Evolutionary conservation across 2,797 vertebrate genomes (phyloP), one percentile per base, ranked within the genome.

Genomic region (Girardinus metallicus): DNA sequence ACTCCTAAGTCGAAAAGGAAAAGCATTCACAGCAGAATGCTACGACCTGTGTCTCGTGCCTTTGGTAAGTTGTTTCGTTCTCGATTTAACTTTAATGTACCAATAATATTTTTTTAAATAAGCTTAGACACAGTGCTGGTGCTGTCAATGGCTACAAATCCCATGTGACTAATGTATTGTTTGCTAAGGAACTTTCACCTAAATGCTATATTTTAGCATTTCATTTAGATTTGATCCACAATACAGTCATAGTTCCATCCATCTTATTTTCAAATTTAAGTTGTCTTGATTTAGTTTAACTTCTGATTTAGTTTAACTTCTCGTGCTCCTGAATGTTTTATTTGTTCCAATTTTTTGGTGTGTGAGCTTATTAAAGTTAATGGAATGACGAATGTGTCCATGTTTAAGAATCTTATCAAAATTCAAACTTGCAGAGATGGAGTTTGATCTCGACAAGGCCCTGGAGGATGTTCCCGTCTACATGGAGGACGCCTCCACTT

Each of bases 1-100:
- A 99, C 98, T 78, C 98, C 98, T 46, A 99, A 98, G 93, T 97
- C 98, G 81, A 99, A 99, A 93, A 96, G 98, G 93, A 99, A 99
- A 95, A 99, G 98, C 84, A 99, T 99, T 92, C 98, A 99, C 85
- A 99, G 97, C 91, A 95, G 98, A 94, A 99, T 99, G 98, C 95
- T 99, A 26, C 96, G 98, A n/a, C 98, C 98, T 0, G 98, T 99
- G 29, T 99, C 98, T 85, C 97, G 98, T 91, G 98, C 98, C 78
- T 99, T 99, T 78, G 98, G 98, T 98, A 89, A 95, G 95, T 91
- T 77, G 5, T 51, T 70, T 26, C 6, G 12, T 75, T 68, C 23
- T 43, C 3, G n/a, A 2, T 29, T 53, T 68, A 36, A 29, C 55
- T 23, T 64, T 84, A 13, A 64, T 4, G 53, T 12, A 15, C n/a